Conservation (phyloP, 2,888 invertebrate species). For the Actias luna region DNA sequence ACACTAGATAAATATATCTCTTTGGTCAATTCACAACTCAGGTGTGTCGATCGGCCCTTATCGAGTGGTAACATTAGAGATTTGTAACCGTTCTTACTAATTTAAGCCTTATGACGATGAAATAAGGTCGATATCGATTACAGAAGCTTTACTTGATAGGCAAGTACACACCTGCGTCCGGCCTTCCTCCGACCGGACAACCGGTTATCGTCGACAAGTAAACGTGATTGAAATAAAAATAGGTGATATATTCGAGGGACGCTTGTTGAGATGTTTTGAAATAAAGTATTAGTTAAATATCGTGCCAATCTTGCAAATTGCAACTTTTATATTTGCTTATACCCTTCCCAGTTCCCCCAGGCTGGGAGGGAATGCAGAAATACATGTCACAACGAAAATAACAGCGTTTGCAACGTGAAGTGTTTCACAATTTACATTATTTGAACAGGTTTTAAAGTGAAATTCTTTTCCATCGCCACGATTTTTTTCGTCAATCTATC, state of each 20-base stretch:
- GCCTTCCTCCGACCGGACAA: slow-evolving; percentile 49
- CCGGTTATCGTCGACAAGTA: slow-evolving; percentile 30
- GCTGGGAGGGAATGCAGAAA: no score
- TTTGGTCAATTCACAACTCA: slow-evolving; percentile 26
- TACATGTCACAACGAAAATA: no score
- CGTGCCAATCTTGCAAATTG: not conserved
- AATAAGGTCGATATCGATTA: slow-evolving; percentile 23
- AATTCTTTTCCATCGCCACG: no score
- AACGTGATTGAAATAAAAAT: slow-evolving; percentile 24
- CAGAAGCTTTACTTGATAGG: slow-evolving; percentile 24
- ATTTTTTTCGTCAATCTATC: no score
- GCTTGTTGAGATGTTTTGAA: not conserved
- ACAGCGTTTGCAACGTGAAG: no score
- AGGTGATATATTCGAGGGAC: slow-evolving; percentile 17
- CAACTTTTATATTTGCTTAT: no score
- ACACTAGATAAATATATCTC: slow-evolving; percentile 12
- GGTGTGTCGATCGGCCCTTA: slow-evolving; percentile 52
- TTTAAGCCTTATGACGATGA: slow-evolving; percentile 19
- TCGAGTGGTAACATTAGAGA: slow-evolving; percentile 37
- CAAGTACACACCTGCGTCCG: slow-evolving; percentile 48
- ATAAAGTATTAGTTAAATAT: not conserved
- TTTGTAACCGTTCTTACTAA: slow-evolving; percentile 22
- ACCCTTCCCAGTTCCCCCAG: no score
- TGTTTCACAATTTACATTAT: no score
- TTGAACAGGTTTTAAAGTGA: no score